Conservation (phyloP, 2,113 vertebrate species). For the Paramisgurnus dabryanus region DNA sequence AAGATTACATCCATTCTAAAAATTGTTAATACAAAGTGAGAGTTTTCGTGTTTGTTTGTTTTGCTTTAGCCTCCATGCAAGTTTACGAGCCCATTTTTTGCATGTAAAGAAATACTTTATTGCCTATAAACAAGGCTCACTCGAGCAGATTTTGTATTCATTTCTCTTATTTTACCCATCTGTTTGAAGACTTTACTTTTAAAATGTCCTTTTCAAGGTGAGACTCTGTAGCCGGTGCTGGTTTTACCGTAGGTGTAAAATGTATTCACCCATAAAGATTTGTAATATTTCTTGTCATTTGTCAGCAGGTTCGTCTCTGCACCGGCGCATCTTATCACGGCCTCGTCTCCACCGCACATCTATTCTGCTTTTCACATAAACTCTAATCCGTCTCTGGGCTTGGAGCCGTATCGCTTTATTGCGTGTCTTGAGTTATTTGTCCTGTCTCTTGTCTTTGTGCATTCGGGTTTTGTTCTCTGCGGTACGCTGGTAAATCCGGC, state of each 20-base stretch:
- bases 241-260: slow-evolving; percentile 23
- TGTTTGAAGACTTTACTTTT: slow-evolving; percentile 21
- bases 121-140: neutral
- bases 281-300: slow-evolving; percentile 36
- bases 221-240: neutral
- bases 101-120: neutral
- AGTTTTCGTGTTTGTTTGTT: neutral
- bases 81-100: neutral
- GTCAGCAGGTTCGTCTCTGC: slow-evolving; percentile 15
- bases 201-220: slow-evolving; percentile 31
- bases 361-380: slow-evolving; percentile 26
- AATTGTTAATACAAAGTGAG: too few species aligned
- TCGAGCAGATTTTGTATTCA: neutral
- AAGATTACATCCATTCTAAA: too few species aligned
- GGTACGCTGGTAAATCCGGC: slow-evolving; percentile 4
- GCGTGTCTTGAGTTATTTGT: slow-evolving; percentile 25
- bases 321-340: slow-evolving; percentile 21
- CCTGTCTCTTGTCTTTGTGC: slow-evolving; percentile 1
- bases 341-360: slow-evolving; percentile 8
- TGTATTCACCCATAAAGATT: slow-evolving; percentile 30
- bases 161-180: neutral
- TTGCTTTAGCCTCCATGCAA: too few species aligned
- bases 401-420: slow-evolving; percentile 5
- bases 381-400: slow-evolving; percentile 19
- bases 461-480: slow-evolving; percentile 8